Evolutionary conservation across 2,113 vertebrate genomes (phyloP).

Genomic region (Brienomyrus longianalis): DNA sequence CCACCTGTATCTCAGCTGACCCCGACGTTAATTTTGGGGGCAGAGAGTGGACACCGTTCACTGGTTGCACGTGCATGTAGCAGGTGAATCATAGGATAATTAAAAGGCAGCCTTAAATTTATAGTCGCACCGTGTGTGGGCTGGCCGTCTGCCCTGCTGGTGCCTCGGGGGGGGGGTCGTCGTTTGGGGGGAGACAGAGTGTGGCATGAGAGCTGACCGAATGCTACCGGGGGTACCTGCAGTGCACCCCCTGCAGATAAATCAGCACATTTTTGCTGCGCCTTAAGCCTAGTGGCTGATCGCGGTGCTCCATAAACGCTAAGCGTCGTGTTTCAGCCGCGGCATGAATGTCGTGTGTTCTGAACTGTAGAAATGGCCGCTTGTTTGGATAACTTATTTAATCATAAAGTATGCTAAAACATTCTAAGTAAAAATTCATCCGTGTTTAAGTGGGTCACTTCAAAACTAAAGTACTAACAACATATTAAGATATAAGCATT

Average conservation of each 20-base stretch:
- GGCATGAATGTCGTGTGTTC: not conserved
- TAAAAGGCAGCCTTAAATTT: conserved; percentile 33
- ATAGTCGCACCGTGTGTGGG: conserved; percentile 13
- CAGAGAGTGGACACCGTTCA: not conserved
- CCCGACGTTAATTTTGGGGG: conserved; percentile 18
- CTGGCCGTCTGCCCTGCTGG: conserved; percentile 13
- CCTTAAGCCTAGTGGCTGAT: not conserved
- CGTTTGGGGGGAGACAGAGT: conserved; percentile 17
- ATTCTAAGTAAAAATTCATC: not conserved
- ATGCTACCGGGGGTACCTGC: not conserved
- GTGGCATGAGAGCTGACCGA: not conserved
- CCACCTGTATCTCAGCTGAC: conserved; percentile 36
- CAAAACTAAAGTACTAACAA: not conserved
- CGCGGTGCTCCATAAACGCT: not conserved
- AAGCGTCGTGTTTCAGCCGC: not conserved
- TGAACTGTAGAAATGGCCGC: not conserved
- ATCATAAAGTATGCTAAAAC: not conserved
- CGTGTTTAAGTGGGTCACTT: conserved; percentile 2
- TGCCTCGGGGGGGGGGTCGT: conserved; percentile 17
- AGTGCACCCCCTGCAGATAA: not conserved
- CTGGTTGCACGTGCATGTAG: not conserved
- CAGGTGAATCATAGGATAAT: conserved; percentile 42
- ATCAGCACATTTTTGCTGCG: not conserved
- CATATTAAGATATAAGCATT: not conserved
- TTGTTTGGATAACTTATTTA: not conserved